Base-by-base conservation (phyloP, 2,113 vertebrate genomes). In the Petroica traversi region DNA sequence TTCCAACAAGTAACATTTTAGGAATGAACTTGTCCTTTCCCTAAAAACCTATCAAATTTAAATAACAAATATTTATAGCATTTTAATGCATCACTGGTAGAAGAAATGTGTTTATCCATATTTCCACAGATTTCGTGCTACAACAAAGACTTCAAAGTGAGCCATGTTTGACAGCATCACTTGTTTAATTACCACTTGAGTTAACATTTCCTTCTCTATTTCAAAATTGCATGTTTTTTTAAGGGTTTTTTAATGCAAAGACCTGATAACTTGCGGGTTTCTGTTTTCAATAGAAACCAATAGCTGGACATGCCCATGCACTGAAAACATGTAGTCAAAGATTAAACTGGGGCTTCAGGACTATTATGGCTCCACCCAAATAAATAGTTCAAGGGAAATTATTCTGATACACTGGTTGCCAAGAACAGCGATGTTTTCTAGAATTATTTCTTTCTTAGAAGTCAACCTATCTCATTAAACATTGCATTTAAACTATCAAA, bases 321-420 rank as follows among this genome's bases (percentile, higher is more conserved):
- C 75, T 93, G 92, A 96, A 97, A 97, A 96, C 86, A 96, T 92
- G 92, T 25, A 87, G 87, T 20, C 82, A 75, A 93, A 97, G 94
- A 96, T 97, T 97, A 97, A 96, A 80, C 84, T 88, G 86, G 83
- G 64, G 75, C 92, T 97, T 96, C 69, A 36, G 85, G 62, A 69
- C 88, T 96, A 89, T 88, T 93, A 54, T 12, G 15, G 82, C 93
- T 93, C 96, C 97, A 97, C 97, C 97, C 97, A 97, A 97, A 97
- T 86, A 94, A 96, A 97, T 71, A 92, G 83, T 95, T 77, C 74
- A 94, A 93, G 89, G 88, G 96, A 97, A 97, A 97, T 92, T 94
- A 97, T 96, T 97, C 81, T 95, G 95, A 97, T 92, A 93, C 48
- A 79, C 41, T 43, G 66, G 68, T 88, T 97, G 97, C 96, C 97